phyloP scores from a whole-genome alignment of 2,888 invertebrate genomes.

The Caenorhabditis imperialis region DNA sequence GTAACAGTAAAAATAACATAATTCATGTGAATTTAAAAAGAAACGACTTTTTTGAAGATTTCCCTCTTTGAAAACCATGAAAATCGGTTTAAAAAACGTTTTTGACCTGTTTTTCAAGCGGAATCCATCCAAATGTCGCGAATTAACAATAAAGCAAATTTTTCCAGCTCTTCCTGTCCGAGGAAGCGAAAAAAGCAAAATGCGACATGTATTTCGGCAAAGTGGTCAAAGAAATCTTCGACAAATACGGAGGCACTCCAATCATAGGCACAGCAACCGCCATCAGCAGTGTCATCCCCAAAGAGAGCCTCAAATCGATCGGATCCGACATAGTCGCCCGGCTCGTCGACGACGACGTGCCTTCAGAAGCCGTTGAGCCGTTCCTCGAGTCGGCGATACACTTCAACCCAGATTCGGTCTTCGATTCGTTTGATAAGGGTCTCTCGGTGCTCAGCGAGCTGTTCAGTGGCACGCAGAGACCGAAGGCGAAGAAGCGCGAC shows the following conservation, averaged over 20 bases:
- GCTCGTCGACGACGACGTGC: constrained; percentile 41
- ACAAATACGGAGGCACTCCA: constrained; percentile 39
- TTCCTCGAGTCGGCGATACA: constrained; percentile 47
- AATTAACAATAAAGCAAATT: too few relatives aligned
- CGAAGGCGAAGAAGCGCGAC: constrained; percentile 16
- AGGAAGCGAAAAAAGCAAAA: constrained; percentile 14
- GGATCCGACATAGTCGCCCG: constrained; percentile 19
- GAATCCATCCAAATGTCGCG: too few relatives aligned
- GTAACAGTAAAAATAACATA: too few relatives aligned
- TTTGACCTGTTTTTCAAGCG: too few relatives aligned
- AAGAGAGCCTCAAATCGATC: constrained; percentile 32
- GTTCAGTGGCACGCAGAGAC: constrained; percentile 10
- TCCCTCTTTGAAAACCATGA: too few relatives aligned
- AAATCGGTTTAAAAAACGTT: too few relatives aligned
- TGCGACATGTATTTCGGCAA: constrained; percentile 37
- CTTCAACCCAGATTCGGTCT: constrained; percentile 39
- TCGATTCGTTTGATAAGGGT: constrained; percentile 31
- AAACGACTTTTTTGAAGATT: too few relatives aligned
- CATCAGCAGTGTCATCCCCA: constrained; percentile 42
- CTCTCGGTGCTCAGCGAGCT: constrained; percentile 14
- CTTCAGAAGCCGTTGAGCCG: constrained; percentile 40
- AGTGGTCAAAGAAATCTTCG: constrained; percentile 41
- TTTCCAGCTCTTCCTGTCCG: not conserved
- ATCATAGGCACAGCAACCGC: constrained; percentile 45
- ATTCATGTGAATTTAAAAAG: too few relatives aligned